These are phyloP conservation scores for Karalla daura DNA, from an alignment of 2,797 vertebrate species.

Conservation along the genomic window DNA sequence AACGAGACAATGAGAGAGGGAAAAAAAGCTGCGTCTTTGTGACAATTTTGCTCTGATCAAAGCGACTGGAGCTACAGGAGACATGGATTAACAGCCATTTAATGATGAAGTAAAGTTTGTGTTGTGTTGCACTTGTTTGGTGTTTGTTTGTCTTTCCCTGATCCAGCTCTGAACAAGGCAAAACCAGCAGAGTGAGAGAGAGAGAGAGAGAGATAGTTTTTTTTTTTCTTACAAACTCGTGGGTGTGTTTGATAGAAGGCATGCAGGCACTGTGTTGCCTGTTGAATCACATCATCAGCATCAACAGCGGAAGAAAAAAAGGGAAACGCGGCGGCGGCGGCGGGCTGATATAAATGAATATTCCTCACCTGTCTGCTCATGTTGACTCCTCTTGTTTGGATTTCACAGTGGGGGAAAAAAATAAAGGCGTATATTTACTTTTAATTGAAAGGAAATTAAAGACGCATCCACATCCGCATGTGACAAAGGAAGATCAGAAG, in stretches of 20 bases:
- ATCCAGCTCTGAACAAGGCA: conserved; percentile 74
- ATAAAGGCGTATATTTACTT: conserved; percentile 89
- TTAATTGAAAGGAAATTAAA: conserved; percentile 93
- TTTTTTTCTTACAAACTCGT: conserved; percentile 55
- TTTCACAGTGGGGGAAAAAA: conserved; percentile 86
- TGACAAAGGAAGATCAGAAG: conserved; percentile 87
- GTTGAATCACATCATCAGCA: conserved; percentile 85
- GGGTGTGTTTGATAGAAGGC: conserved; percentile 74
- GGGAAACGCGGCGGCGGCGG: conserved; percentile 56
- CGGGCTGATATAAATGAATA: conserved; percentile 85
- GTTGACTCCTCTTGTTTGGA: conserved; percentile 89
- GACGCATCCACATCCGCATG: conserved; percentile 87
- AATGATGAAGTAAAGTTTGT: conserved; percentile 79
- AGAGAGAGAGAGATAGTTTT: no score
- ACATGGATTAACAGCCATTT: conserved; percentile 77
- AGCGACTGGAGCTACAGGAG: conserved; percentile 71
- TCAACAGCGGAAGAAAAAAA: conserved; percentile 62
- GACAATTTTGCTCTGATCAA: conserved; percentile 78
- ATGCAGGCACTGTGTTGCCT: conserved; percentile 76
- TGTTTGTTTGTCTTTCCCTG: conserved; percentile 73
- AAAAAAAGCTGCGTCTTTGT: conserved; percentile 59
- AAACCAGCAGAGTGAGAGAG: conserved; percentile 61
- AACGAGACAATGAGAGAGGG: conserved; percentile 39
- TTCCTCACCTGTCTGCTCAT: conserved; percentile 88
- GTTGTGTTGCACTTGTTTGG: conserved; percentile 70